Percentiles rank a stretch among this genome's conserved stretches.
These are phyloP conservation scores for Emydocephalus ijimae DNA, from an alignment of 2,113 vertebrate species.

Conservation along the genomic window DNA sequence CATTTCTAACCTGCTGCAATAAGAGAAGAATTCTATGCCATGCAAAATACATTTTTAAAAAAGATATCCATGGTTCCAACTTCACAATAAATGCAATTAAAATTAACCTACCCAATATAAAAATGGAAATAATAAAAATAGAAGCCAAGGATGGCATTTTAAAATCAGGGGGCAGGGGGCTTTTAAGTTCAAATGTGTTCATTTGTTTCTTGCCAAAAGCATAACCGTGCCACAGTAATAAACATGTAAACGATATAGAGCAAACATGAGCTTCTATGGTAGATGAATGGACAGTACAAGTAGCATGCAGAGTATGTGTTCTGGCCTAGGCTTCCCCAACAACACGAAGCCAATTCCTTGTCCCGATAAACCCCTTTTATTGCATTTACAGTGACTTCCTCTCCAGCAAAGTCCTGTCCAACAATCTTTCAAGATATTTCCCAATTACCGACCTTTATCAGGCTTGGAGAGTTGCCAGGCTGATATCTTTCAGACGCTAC, in stretches of 20 bases:
- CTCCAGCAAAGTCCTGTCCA: too few relatives aligned
- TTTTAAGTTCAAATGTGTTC: neutral
- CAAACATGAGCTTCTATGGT: neutral
- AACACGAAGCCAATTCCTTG: too few relatives aligned
- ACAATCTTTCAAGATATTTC: too few relatives aligned
- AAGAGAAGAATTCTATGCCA: neutral
- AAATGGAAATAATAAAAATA: neutral
- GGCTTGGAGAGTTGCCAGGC: too few relatives aligned
- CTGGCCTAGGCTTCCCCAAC: too few relatives aligned
- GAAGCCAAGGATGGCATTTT: neutral
- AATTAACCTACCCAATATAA: neutral
- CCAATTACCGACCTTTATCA: too few relatives aligned
- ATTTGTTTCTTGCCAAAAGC: neutral
- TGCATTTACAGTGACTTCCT: too few relatives aligned
- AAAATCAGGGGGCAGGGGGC: neutral
- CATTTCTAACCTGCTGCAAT: neutral
- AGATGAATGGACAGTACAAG: neutral
- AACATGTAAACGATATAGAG: neutral
- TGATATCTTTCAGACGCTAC: too few relatives aligned
- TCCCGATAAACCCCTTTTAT: too few relatives aligned
- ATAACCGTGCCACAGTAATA: neutral
- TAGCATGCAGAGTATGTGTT: neutral
- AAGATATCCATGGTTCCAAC: neutral
- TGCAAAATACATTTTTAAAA: neutral
- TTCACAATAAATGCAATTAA: neutral